Evolutionary conservation across 1,140 invertebrate genomes (phyloP), one percentile per base, ranked within the genome.

Genomic region (Subanguina moxae): DNA sequence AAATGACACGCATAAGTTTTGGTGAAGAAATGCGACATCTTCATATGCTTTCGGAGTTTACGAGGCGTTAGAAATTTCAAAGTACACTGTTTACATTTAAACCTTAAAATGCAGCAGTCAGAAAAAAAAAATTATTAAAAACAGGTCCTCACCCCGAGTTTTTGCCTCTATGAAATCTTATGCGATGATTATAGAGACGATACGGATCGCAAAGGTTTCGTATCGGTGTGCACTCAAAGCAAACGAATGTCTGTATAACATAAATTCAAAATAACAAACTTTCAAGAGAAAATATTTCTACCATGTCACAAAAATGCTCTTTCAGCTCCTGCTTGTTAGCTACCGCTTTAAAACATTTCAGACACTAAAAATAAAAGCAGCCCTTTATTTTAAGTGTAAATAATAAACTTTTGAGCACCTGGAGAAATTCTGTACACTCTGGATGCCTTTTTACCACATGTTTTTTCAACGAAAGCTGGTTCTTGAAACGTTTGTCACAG

Each of bases 21-120:
- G 8, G 79, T 76, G 68, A 82, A 82, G 32, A 83, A 73, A 58
- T 82, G 80, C 28, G 81, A 76, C 80, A 82, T 83, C 62, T 82
- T 82, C 42, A 80, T 83, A 65, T 82, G 80, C 72, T 83, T 82
- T 17, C 80, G 67, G 1, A 82, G 68, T 52, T 82, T 83, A 42
- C 80, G 52, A n/a, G 80, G 80, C 7, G 80, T 82, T 30, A 82
- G 58, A 56, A 82, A 82, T 67, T 83, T 82, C 65, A 69, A 68
- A 28, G 74, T 80, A 67, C 80, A 82, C 7, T 78, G 62, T 27
- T 82, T 72, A 56, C 80, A 82, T 57, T 78, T 83, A 67, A 82
- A 82, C 0, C 32, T 38, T 5, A 38, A 38, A 38, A 38, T 38
- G 11, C 3, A 38, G 32, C 32, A 38, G 11, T 38, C 11, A 11